Evolutionary conservation across 2,888 invertebrate genomes (phyloP).

Genomic region (Aspidiotus rigidus): DNA sequence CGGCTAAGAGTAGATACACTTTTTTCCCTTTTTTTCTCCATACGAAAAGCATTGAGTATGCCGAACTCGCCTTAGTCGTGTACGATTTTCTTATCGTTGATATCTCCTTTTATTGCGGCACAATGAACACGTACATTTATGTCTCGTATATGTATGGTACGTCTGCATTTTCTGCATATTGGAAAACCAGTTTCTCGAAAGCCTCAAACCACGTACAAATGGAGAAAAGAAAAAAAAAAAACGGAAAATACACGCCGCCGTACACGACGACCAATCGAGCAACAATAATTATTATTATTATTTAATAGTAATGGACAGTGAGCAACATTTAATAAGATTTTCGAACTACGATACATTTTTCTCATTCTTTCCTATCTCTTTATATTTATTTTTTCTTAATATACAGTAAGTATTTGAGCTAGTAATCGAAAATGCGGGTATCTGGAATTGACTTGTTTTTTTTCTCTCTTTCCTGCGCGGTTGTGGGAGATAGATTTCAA

Average conservation of each 20-base stretch:
- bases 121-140: too few relatives aligned
- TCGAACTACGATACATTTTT: neutral
- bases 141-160: too few relatives aligned
- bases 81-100: too few relatives aligned
- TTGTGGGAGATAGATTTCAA: neutral
- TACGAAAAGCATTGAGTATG: too few relatives aligned
- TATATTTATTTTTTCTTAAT: neutral
- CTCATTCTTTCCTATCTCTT: neutral
- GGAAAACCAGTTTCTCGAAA: too few relatives aligned
- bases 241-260: neutral
- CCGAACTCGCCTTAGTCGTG: too few relatives aligned
- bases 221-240: neutral
- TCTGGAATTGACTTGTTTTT: slow-evolving; percentile 8
- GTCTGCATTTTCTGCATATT: too few relatives aligned
- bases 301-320: neutral
- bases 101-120: too few relatives aligned
- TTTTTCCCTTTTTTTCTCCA: too few relatives aligned
- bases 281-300: slow-evolving; percentile 4
- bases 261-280: too few relatives aligned
- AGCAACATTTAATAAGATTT: neutral
- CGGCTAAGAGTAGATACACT: too few relatives aligned
- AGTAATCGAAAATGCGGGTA: slow-evolving; percentile 13
- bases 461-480: neutral
- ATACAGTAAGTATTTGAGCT: neutral
- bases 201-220: too few relatives aligned